These are phyloP conservation scores for Gavia stellata DNA, from an alignment of 2,113 vertebrate genomes.

Conservation along the genomic window DNA sequence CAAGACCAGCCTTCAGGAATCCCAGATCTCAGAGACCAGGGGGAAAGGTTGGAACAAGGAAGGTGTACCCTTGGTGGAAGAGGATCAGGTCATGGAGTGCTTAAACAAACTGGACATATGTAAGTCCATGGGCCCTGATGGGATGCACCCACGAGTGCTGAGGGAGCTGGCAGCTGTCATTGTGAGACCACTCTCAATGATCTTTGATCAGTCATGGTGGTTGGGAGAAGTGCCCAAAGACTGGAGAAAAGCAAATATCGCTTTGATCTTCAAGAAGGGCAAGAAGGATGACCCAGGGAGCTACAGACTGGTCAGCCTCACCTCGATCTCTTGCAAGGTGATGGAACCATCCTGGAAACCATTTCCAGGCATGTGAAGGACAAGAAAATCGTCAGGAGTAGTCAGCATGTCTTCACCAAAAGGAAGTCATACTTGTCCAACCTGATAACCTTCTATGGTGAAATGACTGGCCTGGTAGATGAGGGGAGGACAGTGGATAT, in stretches of 20 bases:
- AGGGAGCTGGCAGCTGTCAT: not conserved
- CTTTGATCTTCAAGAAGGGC: not conserved
- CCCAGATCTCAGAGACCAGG: not conserved
- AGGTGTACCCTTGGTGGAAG: not conserved
- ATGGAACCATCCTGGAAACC: not conserved
- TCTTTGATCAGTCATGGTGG: not conserved
- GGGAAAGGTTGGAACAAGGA: not conserved
- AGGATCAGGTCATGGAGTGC: not conserved
- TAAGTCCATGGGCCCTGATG: accelerated
- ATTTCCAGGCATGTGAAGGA: not conserved
- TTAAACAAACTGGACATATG: not conserved
- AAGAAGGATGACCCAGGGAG: not conserved
- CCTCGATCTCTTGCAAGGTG: not conserved
- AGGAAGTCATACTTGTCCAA: not conserved
- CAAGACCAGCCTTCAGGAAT: not conserved
- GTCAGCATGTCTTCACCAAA: not conserved
- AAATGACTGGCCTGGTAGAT: not conserved
- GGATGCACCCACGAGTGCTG: not conserved
- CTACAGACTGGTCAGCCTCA: not conserved
- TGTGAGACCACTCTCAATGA: not conserved
- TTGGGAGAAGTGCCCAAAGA: not conserved
- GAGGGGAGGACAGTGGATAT: not conserved
- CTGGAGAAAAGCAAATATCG: not conserved
- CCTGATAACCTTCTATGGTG: not conserved
- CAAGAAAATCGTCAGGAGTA: not conserved